phyloP scores from a whole-genome alignment of 2,888 invertebrate species.

The Andrena praecox region DNA sequence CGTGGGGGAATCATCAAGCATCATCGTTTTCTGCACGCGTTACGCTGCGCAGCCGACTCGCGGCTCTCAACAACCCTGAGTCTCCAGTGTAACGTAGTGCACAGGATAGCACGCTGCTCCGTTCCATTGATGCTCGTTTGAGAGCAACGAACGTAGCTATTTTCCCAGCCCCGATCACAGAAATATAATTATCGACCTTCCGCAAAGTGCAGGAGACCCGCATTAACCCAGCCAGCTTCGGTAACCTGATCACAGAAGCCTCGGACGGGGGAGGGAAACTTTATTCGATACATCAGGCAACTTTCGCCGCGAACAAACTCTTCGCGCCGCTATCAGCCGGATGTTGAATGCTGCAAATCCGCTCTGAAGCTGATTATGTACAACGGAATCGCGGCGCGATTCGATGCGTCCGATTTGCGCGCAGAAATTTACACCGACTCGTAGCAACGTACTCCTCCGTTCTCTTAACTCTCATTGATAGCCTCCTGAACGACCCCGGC shows the following conservation, averaged over 20 bases:
- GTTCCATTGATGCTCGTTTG: not conserved
- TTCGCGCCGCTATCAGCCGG: constrained; percentile 23
- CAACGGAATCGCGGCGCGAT: constrained; percentile 29
- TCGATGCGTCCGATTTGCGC: not conserved
- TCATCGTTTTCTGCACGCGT: not conserved
- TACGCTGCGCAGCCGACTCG: not conserved
- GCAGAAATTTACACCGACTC: too few species aligned
- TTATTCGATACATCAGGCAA: constrained; percentile 54
- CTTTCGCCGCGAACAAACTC: constrained; percentile 58
- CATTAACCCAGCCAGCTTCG: constrained; percentile 42
- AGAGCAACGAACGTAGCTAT: not conserved
- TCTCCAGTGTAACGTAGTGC: not conserved
- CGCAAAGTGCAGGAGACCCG: constrained; percentile 54
- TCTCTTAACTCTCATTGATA: not conserved
- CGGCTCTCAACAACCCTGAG: not conserved
- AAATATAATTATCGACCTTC: constrained; percentile 56
- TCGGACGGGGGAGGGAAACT: constrained; percentile 36
- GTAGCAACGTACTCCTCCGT: too few species aligned
- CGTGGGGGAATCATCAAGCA: constrained; percentile 15
- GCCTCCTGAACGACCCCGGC: too few species aligned
- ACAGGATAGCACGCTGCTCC: not conserved
- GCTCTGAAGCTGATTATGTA: constrained; percentile 47
- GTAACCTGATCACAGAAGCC: constrained; percentile 56
- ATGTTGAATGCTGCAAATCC: constrained; percentile 43
- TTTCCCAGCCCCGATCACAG: constrained; percentile 33